Evolutionary conservation across 2,797 vertebrate species (phyloP).

Genomic region (Allobates femoralis): DNA sequence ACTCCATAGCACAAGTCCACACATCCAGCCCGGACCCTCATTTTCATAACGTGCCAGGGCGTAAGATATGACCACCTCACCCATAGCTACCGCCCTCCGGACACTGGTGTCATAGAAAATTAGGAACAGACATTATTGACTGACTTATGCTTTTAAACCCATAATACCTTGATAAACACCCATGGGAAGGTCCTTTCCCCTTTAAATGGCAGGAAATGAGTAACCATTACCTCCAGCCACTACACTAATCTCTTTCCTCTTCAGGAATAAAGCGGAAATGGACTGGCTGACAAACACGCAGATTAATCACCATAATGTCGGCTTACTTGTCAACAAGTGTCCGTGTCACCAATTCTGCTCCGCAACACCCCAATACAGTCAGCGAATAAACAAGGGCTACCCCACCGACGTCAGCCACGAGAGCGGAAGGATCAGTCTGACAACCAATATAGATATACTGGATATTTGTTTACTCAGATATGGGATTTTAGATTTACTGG

Average conservation of each 20-base stretch:
- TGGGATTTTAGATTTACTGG: background rate
- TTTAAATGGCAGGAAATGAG: slow-evolving; percentile 24
- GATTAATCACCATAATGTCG: slow-evolving; percentile 39
- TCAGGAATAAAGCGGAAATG: slow-evolving; percentile 11
- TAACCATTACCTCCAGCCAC: slow-evolving; percentile 20
- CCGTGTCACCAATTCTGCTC: background rate
- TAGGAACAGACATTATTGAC: too few species aligned
- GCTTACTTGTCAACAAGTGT: slow-evolving; percentile 26
- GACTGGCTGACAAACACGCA: slow-evolving; percentile 5
- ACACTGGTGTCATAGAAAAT: too few species aligned
- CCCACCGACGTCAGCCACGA: background rate
- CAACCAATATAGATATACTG: too few species aligned
- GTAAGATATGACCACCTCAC: too few species aligned
- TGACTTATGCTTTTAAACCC: background rate
- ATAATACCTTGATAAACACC: slow-evolving; percentile 20
- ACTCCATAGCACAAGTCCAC: too few species aligned
- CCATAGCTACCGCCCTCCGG: too few species aligned
- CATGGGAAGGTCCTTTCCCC: background rate
- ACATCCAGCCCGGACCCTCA: too few species aligned
- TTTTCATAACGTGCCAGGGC: too few species aligned
- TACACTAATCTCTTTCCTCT: slow-evolving; percentile 27
- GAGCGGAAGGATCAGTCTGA: too few species aligned
- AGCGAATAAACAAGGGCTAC: background rate
- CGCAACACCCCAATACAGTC: background rate
- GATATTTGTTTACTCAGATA: background rate